A percentile compares a stretch with the other conserved stretches of the same genome.
phyloP scores from a whole-genome alignment of 2,797 vertebrate species.

The Muscicapa striata region DNA sequence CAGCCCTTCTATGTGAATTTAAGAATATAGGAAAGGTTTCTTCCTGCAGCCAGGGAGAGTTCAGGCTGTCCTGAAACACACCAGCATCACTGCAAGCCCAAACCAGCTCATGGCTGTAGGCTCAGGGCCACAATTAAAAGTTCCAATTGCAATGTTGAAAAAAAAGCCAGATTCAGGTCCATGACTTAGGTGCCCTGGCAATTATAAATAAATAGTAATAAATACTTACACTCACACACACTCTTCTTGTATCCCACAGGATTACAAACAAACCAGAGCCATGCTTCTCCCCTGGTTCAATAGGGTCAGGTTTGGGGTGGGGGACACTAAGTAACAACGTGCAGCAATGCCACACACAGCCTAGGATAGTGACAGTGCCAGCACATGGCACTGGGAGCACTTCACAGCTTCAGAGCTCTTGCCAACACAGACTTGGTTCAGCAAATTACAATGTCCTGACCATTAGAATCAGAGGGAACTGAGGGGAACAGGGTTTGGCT shows the following conservation, averaged over 20 bases:
- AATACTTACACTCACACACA: conserved; percentile 35
- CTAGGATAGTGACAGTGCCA: background rate
- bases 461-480: background rate
- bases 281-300: background rate
- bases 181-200: background rate
- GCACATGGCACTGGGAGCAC: background rate
- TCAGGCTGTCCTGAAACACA: background rate
- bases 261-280: conserved; percentile 10
- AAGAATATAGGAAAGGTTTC: background rate
- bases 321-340: background rate
- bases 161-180: conserved; percentile 9
- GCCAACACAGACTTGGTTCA: background rate
- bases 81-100: background rate
- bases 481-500: background rate
- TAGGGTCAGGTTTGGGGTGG: background rate
- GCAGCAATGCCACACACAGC: background rate
- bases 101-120: background rate
- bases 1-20: background rate
- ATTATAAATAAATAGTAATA: conserved; percentile 64
- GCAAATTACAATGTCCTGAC: background rate
- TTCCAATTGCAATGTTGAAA: background rate
- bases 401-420: conserved; percentile 39
- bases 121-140: background rate
- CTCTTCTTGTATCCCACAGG: background rate
- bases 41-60: background rate